phyloP scores from a whole-genome alignment of 2,113 vertebrate genomes.

The Paramisgurnus dabryanus region DNA sequence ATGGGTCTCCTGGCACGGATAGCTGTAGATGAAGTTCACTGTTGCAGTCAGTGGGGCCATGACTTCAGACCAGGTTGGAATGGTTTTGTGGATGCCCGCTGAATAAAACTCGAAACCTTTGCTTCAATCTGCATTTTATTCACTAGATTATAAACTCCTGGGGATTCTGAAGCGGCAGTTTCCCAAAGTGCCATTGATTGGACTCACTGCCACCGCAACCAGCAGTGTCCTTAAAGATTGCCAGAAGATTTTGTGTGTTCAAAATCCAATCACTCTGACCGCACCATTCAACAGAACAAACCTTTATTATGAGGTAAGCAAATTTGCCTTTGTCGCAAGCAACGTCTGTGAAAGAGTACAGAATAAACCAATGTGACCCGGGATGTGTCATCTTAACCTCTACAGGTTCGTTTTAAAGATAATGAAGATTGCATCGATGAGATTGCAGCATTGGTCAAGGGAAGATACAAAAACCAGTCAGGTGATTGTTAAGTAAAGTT shows the following conservation, averaged over 20 bases:
- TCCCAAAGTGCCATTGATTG: constrained; percentile 82
- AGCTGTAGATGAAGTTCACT: constrained; percentile 96
- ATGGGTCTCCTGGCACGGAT: constrained; percentile 79
- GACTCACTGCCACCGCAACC: constrained; percentile 94
- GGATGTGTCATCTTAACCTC: constrained; percentile 13
- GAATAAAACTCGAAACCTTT: not conserved
- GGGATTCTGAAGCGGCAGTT: constrained; percentile 98
- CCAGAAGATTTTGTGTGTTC: constrained; percentile 87
- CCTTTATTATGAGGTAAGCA: constrained; percentile 89
- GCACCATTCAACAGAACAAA: constrained; percentile 93
- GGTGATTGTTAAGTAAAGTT: constrained; percentile 68
- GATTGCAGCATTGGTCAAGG: constrained; percentile 83
- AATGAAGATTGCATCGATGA: constrained; percentile 79
- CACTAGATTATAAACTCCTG: constrained; percentile 90
- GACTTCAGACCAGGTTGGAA: constrained; percentile 92
- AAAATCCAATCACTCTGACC: constrained; percentile 83
- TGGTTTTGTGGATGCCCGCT: not conserved
- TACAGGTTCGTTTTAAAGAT: constrained; percentile 87
- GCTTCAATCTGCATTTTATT: not conserved
- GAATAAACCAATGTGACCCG: not conserved
- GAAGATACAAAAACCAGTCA: constrained; percentile 87
- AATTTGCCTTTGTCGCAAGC: not conserved
- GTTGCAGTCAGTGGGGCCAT: constrained; percentile 98
- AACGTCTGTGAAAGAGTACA: not conserved
- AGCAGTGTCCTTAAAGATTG: constrained; percentile 88